Percentiles rank a stretch among this genome's conserved stretches.
Evolutionary conservation across 1,140 invertebrate genomes (phyloP).

Genomic region (Formica selysi): DNA sequence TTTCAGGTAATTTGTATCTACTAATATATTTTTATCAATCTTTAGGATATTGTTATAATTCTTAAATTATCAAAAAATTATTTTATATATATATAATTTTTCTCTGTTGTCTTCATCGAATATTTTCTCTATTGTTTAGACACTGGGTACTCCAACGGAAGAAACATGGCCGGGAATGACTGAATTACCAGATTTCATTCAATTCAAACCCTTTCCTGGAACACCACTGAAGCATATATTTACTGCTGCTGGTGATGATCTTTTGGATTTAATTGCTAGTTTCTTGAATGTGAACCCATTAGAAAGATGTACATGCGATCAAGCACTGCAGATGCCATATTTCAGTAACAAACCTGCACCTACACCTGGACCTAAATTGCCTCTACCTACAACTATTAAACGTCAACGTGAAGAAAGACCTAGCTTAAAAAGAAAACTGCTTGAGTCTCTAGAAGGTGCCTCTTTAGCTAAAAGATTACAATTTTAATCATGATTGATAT

Average conservation of each 20-base stretch:
- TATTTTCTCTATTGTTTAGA: conserved; percentile 73
- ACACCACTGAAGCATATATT: conserved; percentile 97
- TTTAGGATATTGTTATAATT: not conserved
- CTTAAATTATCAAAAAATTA: not conserved
- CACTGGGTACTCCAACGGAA: conserved; percentile 96
- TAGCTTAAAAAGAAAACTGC: conserved; percentile 91
- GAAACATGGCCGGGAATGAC: conserved; percentile 96
- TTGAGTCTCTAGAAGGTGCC: conserved; percentile 90
- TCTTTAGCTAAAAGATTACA: conserved; percentile 89
- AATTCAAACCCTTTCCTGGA: conserved; percentile 95
- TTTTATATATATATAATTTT: conserved; percentile 5
- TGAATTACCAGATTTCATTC: conserved; percentile 95
- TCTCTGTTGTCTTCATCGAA: not conserved
- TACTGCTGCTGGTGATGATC: conserved; percentile 97
- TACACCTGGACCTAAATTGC: conserved; percentile 92
- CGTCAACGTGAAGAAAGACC: conserved; percentile 88
- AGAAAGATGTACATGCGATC: conserved; percentile 93
- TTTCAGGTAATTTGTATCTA: conserved; percentile 90
- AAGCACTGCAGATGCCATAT: conserved; percentile 93
- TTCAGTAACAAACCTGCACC: conserved; percentile 97
- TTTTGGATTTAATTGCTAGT: conserved; percentile 93
- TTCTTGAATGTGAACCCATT: conserved; percentile 95
- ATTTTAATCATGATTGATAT: conserved; percentile 84
- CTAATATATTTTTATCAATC: conserved; percentile 73
- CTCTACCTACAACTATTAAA: conserved; percentile 90